Evolutionary conservation across 2,113 vertebrate species (phyloP), one percentile per base, ranked within the genome.

Genomic region (Pipa parva): DNA sequence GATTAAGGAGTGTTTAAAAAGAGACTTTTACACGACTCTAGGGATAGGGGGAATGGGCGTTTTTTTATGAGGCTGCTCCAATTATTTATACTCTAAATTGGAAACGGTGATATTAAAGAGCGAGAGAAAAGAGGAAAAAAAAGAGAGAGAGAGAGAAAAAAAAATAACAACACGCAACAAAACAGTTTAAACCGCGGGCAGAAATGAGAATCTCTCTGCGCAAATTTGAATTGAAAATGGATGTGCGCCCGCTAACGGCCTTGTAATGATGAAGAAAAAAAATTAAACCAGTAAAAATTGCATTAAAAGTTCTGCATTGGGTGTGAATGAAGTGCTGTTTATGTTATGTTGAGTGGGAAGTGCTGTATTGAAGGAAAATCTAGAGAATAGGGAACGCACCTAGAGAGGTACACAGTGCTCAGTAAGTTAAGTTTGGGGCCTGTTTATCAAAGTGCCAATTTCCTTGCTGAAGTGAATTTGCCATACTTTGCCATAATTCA

Each of bases 1-100:
- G 93, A 97, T 99, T 97, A 98, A 97, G 92, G 88, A 88, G 92
- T 93, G 92, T 89, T 85, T 74, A 91, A 91, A 88, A 90, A 87
- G 85, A 77, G 91, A 90, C 56, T 83, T 91, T 92, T 88, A 91
- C 91, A 84, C 87, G 83, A 88, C 92, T 90, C 91, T 75, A 76
- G 92, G 93, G 93, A 87, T 79, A 83, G 73, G 82, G 82, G 82
- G 78, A 84, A 81, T 83, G 91, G 90, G 88, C 85, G 89, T 87
- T 88, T 90, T 31, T 92, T 92, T 92, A 91, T 95, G 93, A 93
- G 83, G 87, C 88, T 84, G 80, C 85, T 83, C 81, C 86, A 91
- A 92, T 93, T 95, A 93, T 92, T 92, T 91, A 89, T 88, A 87
- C 88, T 89, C 91, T 90, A 90, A 93, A 92, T 68, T 84, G 89